Conservation (phyloP, 2,888 invertebrate species). For the Chrysolina americana region DNA sequence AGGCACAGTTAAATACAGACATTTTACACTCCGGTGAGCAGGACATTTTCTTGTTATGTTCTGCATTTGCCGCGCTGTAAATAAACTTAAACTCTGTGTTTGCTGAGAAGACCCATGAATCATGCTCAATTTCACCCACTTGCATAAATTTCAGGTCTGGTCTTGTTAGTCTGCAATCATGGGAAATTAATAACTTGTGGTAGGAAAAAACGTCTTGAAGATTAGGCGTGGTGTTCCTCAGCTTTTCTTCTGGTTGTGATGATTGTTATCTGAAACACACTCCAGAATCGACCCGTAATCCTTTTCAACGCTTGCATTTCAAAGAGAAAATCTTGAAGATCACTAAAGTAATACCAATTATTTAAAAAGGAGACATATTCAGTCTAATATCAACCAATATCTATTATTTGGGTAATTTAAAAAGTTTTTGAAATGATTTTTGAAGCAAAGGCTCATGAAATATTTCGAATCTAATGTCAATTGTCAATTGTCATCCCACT, state of each 20-base stretch:
- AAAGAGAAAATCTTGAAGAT: too few species aligned
- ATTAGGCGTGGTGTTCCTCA: neutral
- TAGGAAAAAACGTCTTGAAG: neutral
- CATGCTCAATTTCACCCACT: constrained; percentile 53
- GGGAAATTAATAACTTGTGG: neutral
- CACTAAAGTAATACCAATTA: too few species aligned
- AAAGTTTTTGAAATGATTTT: too few species aligned
- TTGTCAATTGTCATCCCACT: too few species aligned
- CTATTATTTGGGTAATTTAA: too few species aligned
- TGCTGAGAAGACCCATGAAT: constrained; percentile 52
- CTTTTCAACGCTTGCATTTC: too few species aligned
- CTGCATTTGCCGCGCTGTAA: constrained; percentile 58
- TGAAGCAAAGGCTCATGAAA: too few species aligned
- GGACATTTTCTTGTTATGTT: constrained; percentile 64
- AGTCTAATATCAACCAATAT: too few species aligned
- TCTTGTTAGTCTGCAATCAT: neutral
- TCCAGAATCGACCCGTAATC: too few species aligned
- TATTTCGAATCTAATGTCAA: too few species aligned
- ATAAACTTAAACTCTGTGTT: constrained; percentile 57
- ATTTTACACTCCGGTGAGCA: constrained; percentile 69
- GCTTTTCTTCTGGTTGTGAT: neutral
- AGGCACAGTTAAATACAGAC: constrained; percentile 69
- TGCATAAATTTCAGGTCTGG: constrained; percentile 39
- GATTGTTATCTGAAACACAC: too few species aligned
- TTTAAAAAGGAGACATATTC: too few species aligned